Evolutionary conservation across 1,140 invertebrate genomes (phyloP).

Genomic region (Camponotus vicinus): DNA sequence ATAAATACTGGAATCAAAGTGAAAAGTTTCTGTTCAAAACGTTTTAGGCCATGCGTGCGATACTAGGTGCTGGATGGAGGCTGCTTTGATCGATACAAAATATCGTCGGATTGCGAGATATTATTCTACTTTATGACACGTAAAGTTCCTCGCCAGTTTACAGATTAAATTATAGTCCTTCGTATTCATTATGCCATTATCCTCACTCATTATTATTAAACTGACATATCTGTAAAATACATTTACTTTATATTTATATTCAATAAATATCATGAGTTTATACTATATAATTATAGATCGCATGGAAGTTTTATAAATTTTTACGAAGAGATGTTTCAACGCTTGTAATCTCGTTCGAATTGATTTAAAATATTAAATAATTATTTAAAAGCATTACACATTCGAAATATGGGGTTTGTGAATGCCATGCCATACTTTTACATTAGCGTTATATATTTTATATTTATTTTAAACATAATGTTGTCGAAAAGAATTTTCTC

Average conservation of each 20-base stretch:
- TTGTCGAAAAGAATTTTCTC: background rate
- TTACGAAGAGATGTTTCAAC: background rate
- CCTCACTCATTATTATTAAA: background rate
- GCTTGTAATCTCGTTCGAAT: background rate
- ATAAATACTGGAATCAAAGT: conserved; percentile 73
- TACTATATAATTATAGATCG: background rate
- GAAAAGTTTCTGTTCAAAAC: conserved; percentile 69
- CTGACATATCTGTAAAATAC: background rate
- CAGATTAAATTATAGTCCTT: conserved; percentile 42
- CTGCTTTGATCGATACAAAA: conserved; percentile 53
- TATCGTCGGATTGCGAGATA: conserved; percentile 31
- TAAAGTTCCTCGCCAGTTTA: conserved; percentile 11
- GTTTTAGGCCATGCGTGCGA: conserved; percentile 50
- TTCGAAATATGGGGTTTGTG: background rate
- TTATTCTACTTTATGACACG: conserved; percentile 44
- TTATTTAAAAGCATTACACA: background rate
- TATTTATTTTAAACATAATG: background rate
- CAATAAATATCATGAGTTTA: background rate
- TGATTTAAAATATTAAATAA: background rate
- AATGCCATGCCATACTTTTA: background rate
- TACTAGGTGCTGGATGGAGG: conserved; percentile 18
- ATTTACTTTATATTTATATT: background rate
- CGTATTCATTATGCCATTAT: background rate
- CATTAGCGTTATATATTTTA: background rate
- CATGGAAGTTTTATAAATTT: background rate